Evolutionary conservation across 1,140 invertebrate species (phyloP), one percentile per base, ranked within the genome.

Genomic region (Apocrypta bakeri): DNA sequence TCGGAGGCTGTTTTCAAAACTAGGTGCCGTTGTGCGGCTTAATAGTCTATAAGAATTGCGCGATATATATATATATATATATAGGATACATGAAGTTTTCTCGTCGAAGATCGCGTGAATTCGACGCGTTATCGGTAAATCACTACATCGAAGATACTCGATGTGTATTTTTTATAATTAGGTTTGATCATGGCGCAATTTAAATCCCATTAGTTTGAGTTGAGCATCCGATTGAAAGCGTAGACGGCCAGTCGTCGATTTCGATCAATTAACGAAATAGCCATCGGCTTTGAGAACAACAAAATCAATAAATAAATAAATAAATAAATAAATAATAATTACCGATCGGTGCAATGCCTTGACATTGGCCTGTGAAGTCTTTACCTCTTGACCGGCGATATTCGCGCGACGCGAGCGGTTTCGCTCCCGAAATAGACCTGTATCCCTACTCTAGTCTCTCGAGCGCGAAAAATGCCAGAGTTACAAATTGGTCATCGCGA

Each of bases 381-480:
- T n/a, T 2, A 17, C 21, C 17, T 56, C 17, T 42, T 56, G n/a
- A 56, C 48, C 17, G 48, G 4, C 48, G 1, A 17, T 56, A 21
- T 17, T 56, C 48, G 17, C 48, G 48, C 17, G 2, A 0, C 48
- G 48, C n/a, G n/a, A n/a, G n/a, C n/a, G 48, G 7, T 56, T 56
- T 37, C 33, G 48, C 48, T 56, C 48, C 48, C 2, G 48, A 56
- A 56, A 56, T 56, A 56, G 6, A 56, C 17, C 17, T 17, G n/a
- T 2, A 4, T 37, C n/a, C 48, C 17, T 21, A 12, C 40, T 42
- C 40, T 7, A 1, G 0, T 48, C 42, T 14, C 42, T 48, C 42
- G 42, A 48, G 42, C 42, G 63, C 42, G 63, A 64, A 64, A 64
- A 64, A 64, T 64, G 63, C 63, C 63, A 64, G 17, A 12, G 42